A percentile compares a stretch with the other conserved stretches of the same genome.
Conservation (phyloP, 1,140 invertebrate species). For the Cephus cinctus region DNA sequence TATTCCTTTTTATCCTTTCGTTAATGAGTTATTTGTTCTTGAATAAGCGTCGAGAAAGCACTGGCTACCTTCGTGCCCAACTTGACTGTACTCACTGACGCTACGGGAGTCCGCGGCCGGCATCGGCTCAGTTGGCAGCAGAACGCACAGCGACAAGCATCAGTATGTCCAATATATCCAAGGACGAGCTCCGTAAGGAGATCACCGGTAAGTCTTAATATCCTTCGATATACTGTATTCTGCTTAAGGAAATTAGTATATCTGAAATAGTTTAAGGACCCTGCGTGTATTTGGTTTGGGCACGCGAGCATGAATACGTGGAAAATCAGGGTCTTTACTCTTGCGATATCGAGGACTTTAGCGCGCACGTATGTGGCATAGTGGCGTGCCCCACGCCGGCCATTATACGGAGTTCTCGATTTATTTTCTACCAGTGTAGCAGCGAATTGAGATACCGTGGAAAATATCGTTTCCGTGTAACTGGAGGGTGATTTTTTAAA, state of each 20-base stretch:
- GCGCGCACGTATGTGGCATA: slow-evolving; percentile 33
- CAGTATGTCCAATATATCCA: slow-evolving; percentile 67
- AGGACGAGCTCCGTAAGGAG: slow-evolving; percentile 69
- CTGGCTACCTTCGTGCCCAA: too few relatives aligned
- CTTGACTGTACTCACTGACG: slow-evolving; percentile 50
- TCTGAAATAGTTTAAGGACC: too few relatives aligned
- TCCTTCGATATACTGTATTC: slow-evolving; percentile 41
- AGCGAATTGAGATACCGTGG: too few relatives aligned
- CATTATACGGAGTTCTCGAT: slow-evolving; percentile 34
- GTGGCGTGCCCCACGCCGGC: slow-evolving; percentile 51
- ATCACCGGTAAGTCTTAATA: slow-evolving; percentile 65
- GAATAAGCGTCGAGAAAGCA: slow-evolving; percentile 1
- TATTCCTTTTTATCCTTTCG: slow-evolving; percentile 25
- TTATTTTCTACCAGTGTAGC: too few relatives aligned
- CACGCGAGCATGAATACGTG: slow-evolving; percentile 45
- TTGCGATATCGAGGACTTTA: slow-evolving; percentile 37
- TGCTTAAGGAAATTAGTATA: too few relatives aligned
- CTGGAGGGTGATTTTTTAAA: too few relatives aligned
- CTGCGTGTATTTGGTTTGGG: too few relatives aligned
- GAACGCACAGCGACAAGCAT: slow-evolving; percentile 46
- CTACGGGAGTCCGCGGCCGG: slow-evolving; percentile 39
- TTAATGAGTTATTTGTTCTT: slow-evolving; percentile 29
- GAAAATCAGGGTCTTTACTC: slow-evolving; percentile 56
- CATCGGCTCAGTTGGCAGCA: slow-evolving; percentile 53
- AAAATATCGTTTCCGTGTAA: too few relatives aligned